phyloP scores from a whole-genome alignment of 2,888 invertebrate species.

The Rutpela maculata region DNA sequence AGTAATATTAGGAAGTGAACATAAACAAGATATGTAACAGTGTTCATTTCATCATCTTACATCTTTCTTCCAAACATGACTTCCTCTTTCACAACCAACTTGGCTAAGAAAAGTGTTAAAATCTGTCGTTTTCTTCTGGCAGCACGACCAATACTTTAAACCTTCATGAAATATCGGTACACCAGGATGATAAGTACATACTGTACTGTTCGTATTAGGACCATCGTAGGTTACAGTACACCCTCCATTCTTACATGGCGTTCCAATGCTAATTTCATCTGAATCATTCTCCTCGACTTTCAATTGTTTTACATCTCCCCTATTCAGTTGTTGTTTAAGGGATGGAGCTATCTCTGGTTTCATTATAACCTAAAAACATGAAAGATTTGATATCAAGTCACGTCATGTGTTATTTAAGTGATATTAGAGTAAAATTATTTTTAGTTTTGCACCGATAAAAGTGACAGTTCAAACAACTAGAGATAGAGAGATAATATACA shows the following conservation, averaged over 20 bases:
- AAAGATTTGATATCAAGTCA: constrained; percentile 22
- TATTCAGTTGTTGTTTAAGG: constrained; percentile 79
- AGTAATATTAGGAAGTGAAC: no score
- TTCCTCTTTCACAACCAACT: constrained; percentile 90
- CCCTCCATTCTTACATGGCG: constrained; percentile 89
- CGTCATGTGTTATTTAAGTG: no score
- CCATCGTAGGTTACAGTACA: constrained; percentile 85
- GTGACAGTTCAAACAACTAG: no score
- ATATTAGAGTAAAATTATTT: no score
- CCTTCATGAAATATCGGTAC: constrained; percentile 97
- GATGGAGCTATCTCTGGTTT: constrained; percentile 80
- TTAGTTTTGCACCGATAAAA: no score
- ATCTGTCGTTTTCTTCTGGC: constrained; percentile 93
- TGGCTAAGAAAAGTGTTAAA: constrained; percentile 95
- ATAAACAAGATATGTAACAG: no score
- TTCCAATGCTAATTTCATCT: constrained; percentile 80
- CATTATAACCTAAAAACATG: constrained; percentile 72
- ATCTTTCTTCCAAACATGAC: constrained; percentile 90
- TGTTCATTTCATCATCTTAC: constrained; percentile 70
- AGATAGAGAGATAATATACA: no score
- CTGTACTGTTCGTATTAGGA: constrained; percentile 77
- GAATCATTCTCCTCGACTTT: constrained; percentile 65
- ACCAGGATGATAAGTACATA: constrained; percentile 91
- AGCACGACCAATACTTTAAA: constrained; percentile 98
- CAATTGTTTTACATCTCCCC: constrained; percentile 47